These are phyloP conservation scores for Aselliscus stoliczkanus DNA, from an alignment of 2,797 vertebrate genomes.

Conservation along the genomic window DNA sequence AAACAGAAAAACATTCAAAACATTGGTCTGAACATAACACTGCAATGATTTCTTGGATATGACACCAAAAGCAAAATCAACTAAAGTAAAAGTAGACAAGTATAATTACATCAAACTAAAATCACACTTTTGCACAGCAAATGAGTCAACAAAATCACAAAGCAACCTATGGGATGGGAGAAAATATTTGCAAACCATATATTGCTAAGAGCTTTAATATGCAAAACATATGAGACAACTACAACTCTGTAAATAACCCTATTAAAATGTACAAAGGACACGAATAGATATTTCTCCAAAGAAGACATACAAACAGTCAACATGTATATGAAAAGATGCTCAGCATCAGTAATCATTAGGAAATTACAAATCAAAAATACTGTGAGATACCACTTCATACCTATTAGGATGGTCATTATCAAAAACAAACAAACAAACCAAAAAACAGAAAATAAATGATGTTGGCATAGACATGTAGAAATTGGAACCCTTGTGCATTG, in stretches of 20 bases:
- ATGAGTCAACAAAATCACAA: not conserved
- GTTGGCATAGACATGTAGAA: not conserved
- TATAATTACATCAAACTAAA: not conserved
- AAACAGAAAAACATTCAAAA: not conserved
- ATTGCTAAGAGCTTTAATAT: not conserved
- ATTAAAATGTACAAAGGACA: not conserved
- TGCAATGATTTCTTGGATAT: not conserved
- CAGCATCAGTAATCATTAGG: not conserved
- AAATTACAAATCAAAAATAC: not conserved
- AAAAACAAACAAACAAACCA: not conserved
- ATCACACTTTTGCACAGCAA: not conserved
- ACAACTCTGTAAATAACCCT: not conserved
- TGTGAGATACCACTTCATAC: not conserved
- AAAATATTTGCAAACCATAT: not conserved
- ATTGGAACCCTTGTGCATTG: not conserved
- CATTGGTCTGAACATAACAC: not conserved
- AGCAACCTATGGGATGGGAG: not conserved
- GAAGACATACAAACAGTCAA: not conserved
- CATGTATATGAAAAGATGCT: not conserved
- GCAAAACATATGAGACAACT: not conserved
- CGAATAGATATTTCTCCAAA: not conserved
- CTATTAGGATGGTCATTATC: not conserved
- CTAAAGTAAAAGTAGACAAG: not conserved
- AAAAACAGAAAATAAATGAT: not conserved
- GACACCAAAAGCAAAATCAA: not conserved